Base-by-base conservation (phyloP, 2,113 vertebrate species). In the Limnothrissa miodon region DNA sequence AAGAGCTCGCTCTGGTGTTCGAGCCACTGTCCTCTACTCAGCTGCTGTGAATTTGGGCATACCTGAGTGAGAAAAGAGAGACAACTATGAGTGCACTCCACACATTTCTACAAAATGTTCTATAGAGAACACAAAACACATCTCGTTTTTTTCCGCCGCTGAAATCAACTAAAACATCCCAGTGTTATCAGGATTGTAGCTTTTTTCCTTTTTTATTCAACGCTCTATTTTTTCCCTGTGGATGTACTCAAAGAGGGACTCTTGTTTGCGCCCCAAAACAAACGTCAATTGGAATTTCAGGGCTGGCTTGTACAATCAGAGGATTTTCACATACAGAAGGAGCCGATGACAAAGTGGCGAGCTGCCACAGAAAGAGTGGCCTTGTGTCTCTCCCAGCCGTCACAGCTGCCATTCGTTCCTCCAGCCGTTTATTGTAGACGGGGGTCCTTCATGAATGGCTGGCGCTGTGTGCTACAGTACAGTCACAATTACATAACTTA, bases 401-500 rank as follows among this genome's bases (percentile, higher is more conserved):
- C 95, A 95, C 96, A 96, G 95, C 96, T 96, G 95, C 94, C 92
- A 90, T 88, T 86, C 88, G 89, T 87, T 87, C 89, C 88, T 90
- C 89, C 85, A 92, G 93, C 93, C 91, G 93, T 94, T 95, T 96
- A 95, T 96, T 95, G 93, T 94, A 95, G 93, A 94, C 91, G 87
- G 93, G 86, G 90, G 29, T 15, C 78, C 85, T 90, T 92, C 91
- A 95, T 96, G 95, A 97, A 96, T 96, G 94, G 93, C 89, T 91
- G 93, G 92, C 89, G 93, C 95, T 96, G 95, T 96, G 93, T 96
- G 93, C 94, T 95, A 94, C 94, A 95, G 95, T 94, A 93, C 29
- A 94, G 93, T 93, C 93, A 94, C 93, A 93, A 94, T 95, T 93
- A 93, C 88, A 92, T 92, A 92, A 94, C 95, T 95, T 94, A 94